These are phyloP conservation scores for Branchipolynoe longqiensis DNA, from an alignment of 2,888 invertebrate genomes.

Conservation along the genomic window DNA sequence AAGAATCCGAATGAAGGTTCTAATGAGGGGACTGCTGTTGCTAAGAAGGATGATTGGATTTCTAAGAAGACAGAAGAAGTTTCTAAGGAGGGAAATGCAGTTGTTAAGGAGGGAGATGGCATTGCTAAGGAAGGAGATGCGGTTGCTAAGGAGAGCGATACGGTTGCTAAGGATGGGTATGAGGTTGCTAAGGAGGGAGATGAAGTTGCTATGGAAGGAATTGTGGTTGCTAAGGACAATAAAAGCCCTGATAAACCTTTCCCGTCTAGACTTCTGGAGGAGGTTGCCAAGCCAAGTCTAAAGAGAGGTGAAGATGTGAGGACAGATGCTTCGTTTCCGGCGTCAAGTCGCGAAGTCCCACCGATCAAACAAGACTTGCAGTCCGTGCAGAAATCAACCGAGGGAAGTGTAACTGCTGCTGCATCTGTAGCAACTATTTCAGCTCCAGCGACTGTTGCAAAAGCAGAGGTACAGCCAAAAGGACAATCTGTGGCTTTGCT, in stretches of 20 bases:
- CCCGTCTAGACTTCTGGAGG: conserved; percentile 46
- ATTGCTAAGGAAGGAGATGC: not conserved
- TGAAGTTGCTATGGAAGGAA: not conserved
- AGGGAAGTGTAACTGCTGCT: no score
- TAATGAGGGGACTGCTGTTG: no score
- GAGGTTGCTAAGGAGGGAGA: not conserved
- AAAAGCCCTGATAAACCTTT: conserved; percentile 13
- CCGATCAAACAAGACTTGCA: conserved; percentile 18
- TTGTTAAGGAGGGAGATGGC: not conserved
- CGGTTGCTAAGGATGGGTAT: no score
- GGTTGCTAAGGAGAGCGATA: not conserved
- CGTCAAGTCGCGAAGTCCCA: not conserved
- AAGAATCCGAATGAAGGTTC: no score
- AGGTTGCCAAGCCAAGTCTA: conserved; percentile 19
- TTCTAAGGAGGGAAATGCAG: no score
- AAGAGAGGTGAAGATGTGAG: not conserved
- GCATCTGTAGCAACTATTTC: no score
- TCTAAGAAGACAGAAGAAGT: no score
- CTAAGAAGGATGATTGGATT: no score
- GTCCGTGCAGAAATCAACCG: not conserved
- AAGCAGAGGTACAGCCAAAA: no score
- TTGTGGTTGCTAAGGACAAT: not conserved
- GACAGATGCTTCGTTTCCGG: not conserved
- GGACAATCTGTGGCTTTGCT: no score
- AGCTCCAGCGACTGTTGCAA: no score